Evolutionary conservation across 2,113 vertebrate species (phyloP).

Genomic region (Bagarius yarrelli): DNA sequence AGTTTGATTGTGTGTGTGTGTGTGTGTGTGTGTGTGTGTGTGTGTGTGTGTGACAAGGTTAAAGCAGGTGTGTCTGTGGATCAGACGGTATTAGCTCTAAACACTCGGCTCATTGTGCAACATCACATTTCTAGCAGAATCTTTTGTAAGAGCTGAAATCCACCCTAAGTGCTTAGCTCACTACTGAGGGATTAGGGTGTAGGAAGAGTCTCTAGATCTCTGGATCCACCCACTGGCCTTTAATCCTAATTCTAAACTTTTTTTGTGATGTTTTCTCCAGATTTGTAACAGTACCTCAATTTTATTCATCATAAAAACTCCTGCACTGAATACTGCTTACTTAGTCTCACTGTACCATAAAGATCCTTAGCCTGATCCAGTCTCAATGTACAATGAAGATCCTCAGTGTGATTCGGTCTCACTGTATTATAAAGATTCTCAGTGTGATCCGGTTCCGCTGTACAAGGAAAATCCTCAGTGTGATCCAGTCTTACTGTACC

Average conservation of each 20-base stretch:
- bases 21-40: slow-evolving; percentile 33
- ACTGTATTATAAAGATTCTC: too few relatives aligned
- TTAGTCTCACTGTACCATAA: too few relatives aligned
- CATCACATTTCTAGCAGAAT: slow-evolving; percentile 61
- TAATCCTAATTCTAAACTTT: neutral
- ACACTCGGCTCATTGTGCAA: slow-evolving; percentile 80
- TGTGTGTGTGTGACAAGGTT: slow-evolving; percentile 65
- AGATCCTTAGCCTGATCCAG: too few relatives aligned
- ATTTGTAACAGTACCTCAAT: neutral
- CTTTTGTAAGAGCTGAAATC: slow-evolving; percentile 20
- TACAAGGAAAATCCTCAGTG: too few relatives aligned
- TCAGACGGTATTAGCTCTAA: slow-evolving; percentile 69
- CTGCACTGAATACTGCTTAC: neutral
- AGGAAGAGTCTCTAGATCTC: neutral
- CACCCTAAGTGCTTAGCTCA: neutral
- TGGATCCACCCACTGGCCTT: slow-evolving; percentile 9
- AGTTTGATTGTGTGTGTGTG: slow-evolving; percentile 35
- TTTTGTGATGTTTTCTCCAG: neutral
- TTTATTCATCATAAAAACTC: neutral
- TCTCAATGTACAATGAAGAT: too few relatives aligned
- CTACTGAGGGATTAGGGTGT: neutral
- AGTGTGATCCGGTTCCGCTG: too few relatives aligned
- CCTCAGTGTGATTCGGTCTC: too few relatives aligned
- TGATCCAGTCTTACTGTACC: too few relatives aligned
- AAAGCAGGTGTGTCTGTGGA: slow-evolving; percentile 81